These are phyloP conservation scores for Temnothorax ravouxi DNA, from an alignment of 2,888 invertebrate genomes.

Conservation along the genomic window DNA sequence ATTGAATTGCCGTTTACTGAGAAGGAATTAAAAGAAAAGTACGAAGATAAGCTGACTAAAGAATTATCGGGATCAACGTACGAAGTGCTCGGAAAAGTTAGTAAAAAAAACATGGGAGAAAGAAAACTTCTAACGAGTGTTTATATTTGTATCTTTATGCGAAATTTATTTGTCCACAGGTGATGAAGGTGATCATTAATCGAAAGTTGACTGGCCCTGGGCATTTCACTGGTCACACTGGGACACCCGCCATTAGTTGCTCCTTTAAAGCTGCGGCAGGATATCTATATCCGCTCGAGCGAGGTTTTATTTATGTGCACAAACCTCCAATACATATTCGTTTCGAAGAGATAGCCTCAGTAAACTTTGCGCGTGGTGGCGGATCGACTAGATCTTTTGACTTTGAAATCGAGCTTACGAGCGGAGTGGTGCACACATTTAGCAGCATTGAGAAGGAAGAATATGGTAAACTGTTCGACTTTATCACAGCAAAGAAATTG, in stretches of 20 bases:
- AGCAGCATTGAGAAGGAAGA: conserved; percentile 99
- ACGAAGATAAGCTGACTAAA: conserved; percentile 96
- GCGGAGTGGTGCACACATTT: conserved; percentile 96
- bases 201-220: conserved; percentile 98
- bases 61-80: conserved; percentile 97
- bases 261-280: conserved; percentile 99
- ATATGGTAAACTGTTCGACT: conserved; percentile 98
- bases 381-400: conserved; percentile 96
- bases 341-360: conserved; percentile 97
- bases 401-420: conserved; percentile 96
- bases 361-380: conserved; percentile 98
- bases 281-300: conserved; percentile 97
- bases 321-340: conserved; percentile 99
- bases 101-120: background rate
- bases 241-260: conserved; percentile 94
- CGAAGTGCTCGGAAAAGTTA: conserved; percentile 95
- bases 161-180: conserved; percentile 76
- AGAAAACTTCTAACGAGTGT: background rate
- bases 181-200: conserved; percentile 98
- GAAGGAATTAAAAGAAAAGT: conserved; percentile 97
- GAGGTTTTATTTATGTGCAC: conserved; percentile 99
- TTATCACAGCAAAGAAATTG: conserved; percentile 96
- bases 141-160: background rate
- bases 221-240: conserved; percentile 90
- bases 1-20: conserved; percentile 97